Base-by-base conservation (phyloP, 2,888 invertebrate genomes). In the Orthonychiurus folsomi region DNA sequence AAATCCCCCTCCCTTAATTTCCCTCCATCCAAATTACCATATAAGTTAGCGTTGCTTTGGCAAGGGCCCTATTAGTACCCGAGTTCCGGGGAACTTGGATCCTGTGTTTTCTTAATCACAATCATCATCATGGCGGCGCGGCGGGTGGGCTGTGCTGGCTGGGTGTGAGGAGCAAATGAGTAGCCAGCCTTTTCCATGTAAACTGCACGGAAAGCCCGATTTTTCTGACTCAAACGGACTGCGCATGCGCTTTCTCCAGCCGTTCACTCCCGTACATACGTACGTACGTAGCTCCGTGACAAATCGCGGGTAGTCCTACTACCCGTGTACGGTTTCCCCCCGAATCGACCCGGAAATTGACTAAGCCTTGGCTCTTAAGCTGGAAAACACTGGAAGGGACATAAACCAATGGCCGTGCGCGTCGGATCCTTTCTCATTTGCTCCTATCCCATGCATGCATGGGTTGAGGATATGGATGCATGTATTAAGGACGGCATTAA, bases 61-160 rank as follows among this genome's bases (percentile, higher is more conserved):
- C n/a, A n/a, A n/a, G n/a, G n/a, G n/a, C n/a, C n/a, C n/a, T n/a
- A n/a, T n/a, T n/a, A n/a, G n/a, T n/a, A n/a, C n/a, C n/a, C n/a
- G n/a, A n/a, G n/a, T n/a, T n/a, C n/a, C n/a, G n/a, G n/a, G n/a
- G 20, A 2, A 3, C 21, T 20, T 50, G 21, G n/a, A 21, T 20
- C n/a, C n/a, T 21, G 50, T 50, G 50, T 18, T 18, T 20, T 23
- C 54, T 54, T 24, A 58, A 60, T 60, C 66, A 61, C 62, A 63
- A 61, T 68, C 66, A 68, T 69, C 66, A 70, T 68, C 70, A 70
- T 70, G 68, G 70, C 70, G 67, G 67, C 66, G 64, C 59, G 57
- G 61, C 60, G 67, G 65, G 66, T 60, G 68, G 66, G 69, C 68
- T 66, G 63, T 63, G 65, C 66, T 67, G 68, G 65, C 59, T 67